Evolutionary conservation across 2,797 vertebrate genomes (phyloP), one percentile per base, ranked within the genome.

Genomic region (Tapera naevia): DNA sequence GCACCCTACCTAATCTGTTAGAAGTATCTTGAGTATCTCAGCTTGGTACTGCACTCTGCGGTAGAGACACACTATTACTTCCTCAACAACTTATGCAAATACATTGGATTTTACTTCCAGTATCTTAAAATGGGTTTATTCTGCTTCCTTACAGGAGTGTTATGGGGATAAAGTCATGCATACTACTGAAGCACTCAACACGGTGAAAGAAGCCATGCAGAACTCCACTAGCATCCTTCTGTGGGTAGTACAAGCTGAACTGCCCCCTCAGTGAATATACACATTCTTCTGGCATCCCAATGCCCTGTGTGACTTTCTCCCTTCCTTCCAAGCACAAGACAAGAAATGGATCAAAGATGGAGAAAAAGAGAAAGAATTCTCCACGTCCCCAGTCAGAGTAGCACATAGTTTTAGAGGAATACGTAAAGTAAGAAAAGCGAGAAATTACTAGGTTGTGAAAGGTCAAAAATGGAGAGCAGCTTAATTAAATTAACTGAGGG

Each of bases 401-500:
- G 73, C 66, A 37, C 2, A 6, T 7, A 46, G 43, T 70, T 91
- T 82, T 45, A 76, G 45, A 70, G 13, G 60, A 37, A 67, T 45
- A 76, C 23, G 60, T 32, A 64, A 82, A 51, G 32, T 73, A 71
- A 87, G 78, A 33, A 64, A 76, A 79, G 43, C 81, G 74, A 86
- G 86, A 89, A 94, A 89, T 78, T 71, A 64, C 64, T 61, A 92
- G 91, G 61, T 80, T 80, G 64, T 61, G 74, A 91, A 86, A 89
- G 74, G 75, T 74, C 86, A 95, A 65, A 78, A 82, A 80, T 21
- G 53, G 71, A 80, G 64, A 82, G 41, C 32, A 86, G 67, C 57
- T 95, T 91, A 96, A 96, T 94, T 93, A 91, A 96, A 97, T 96
- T 96, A 96, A 91, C 88, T 17, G 45, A 76, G 91, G 88, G 95